Conservation (phyloP, 2,888 invertebrate species). For the Diloba caeruleocephala region DNA sequence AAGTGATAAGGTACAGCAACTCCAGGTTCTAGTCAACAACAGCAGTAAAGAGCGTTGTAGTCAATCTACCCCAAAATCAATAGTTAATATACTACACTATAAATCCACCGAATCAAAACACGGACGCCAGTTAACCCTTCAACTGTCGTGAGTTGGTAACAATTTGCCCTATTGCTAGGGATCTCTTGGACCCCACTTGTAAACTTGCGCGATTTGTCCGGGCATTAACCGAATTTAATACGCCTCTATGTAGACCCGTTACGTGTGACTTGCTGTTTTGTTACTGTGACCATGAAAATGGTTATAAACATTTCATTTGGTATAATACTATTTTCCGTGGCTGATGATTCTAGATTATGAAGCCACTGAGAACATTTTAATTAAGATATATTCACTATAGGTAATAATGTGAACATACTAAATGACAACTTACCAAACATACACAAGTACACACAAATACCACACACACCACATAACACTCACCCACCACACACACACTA, state of each 20-base stretch:
- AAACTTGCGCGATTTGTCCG: slow-evolving; percentile 76
- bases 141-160: slow-evolving; percentile 59
- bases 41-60: neutral
- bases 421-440: no score
- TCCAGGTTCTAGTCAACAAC: neutral
- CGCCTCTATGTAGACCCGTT: slow-evolving; percentile 62
- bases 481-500: no score
- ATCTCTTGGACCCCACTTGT: slow-evolving; percentile 69
- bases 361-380: no score
- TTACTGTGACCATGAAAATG: slow-evolving; percentile 52
- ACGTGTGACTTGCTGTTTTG: slow-evolving; percentile 66
- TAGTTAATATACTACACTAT: slow-evolving; percentile 48
- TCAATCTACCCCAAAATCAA: slow-evolving; percentile 13
- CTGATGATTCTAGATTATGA: no score
- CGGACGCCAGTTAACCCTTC: slow-evolving; percentile 65
- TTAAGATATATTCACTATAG: no score
- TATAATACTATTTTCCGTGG: no score
- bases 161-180: slow-evolving; percentile 61
- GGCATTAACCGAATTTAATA: slow-evolving; percentile 79
- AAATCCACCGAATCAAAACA: slow-evolving; percentile 60
- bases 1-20: no score
- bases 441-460: no score
- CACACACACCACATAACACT: no score
- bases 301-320: neutral
- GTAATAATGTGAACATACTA: no score